Conservation (phyloP, 2,888 invertebrate genomes). For the Griposia aprilina region DNA sequence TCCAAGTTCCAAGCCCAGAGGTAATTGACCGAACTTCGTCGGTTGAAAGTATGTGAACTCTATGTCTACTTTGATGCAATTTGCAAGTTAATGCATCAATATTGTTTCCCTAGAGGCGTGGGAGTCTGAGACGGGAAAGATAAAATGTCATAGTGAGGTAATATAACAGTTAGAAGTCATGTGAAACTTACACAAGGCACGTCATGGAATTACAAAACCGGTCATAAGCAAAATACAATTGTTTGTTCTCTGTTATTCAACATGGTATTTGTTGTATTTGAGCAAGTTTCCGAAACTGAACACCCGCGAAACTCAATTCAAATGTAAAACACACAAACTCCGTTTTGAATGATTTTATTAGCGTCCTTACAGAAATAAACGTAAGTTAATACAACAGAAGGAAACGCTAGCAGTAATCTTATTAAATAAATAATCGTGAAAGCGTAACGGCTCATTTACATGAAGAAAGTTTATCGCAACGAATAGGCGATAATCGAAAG, state of each 20-base stretch:
- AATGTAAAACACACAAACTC: conserved; percentile 31
- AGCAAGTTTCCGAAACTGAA: not conserved
- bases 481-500: too few species aligned
- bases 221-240: not conserved
- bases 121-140: conserved; percentile 22
- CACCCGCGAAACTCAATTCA: not conserved
- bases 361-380: conserved; percentile 25
- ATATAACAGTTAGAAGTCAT: too few species aligned
- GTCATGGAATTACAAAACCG: not conserved
- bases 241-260: not conserved
- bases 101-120: conserved; percentile 41
- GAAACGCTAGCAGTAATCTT: conserved; percentile 28
- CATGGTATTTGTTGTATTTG: not conserved
- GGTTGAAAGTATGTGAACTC: conserved; percentile 68
- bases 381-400: conserved; percentile 40
- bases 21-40: conserved; percentile 71
- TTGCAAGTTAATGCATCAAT: conserved; percentile 47
- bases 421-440: conserved; percentile 41
- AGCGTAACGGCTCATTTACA: conserved; percentile 6
- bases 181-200: not conserved
- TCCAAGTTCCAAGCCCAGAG: conserved; percentile 56
- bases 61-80: conserved; percentile 67
- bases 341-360: conserved; percentile 20
- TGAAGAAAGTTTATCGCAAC: not conserved
- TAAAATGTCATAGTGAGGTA: conserved; percentile 7